Evolutionary conservation across 2,797 vertebrate genomes (phyloP), one percentile per base, ranked within the genome.

Genomic region (Caiman crocodilus): DNA sequence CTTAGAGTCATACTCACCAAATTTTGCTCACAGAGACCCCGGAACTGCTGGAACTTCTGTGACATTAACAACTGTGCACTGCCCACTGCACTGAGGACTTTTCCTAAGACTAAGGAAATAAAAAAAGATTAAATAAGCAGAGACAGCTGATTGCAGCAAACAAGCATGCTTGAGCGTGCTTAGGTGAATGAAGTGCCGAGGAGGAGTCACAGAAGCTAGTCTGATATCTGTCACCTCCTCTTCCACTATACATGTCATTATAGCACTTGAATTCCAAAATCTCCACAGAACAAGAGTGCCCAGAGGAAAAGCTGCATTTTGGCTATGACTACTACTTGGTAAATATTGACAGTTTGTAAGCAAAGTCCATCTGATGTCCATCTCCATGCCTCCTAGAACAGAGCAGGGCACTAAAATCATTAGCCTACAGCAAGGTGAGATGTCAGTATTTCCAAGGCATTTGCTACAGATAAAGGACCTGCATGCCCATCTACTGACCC

Each of bases 31-130:
- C 99, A 99, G 96, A 99, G 98, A 91, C 99, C 99, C 4, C 98
- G 98, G 97, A 99, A 99, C 97, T 99, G 99, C 98, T 99, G 99
- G 98, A 99, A 99, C 98, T 99, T 99, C 98, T 99, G 99, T 87
- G 99, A 99, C 98, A 99, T 99, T 64, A 99, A 97, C 97, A 99
- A 98, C 97, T 99, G 99, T 94, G 99, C 99, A 83, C 99, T 99
- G 98, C 99, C 99, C 93, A 99, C 99, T 18, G 99, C 99, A 94
- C 99, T 99, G 97, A 99, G 99, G 90, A 99, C 98, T 97, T 99
- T 99, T 86, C 99, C 99, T 97, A 99, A 98, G 96, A 99, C 99
- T 99, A 91, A 28, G 69, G 5, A n/a, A 6, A 61, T 50, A 80
- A 59, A 88, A 26, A 55, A 4, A 32, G 1, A 85, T 3, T 18